Evolutionary conservation across 2,113 vertebrate genomes (phyloP).

Genomic region (Spea bombifrons): DNA sequence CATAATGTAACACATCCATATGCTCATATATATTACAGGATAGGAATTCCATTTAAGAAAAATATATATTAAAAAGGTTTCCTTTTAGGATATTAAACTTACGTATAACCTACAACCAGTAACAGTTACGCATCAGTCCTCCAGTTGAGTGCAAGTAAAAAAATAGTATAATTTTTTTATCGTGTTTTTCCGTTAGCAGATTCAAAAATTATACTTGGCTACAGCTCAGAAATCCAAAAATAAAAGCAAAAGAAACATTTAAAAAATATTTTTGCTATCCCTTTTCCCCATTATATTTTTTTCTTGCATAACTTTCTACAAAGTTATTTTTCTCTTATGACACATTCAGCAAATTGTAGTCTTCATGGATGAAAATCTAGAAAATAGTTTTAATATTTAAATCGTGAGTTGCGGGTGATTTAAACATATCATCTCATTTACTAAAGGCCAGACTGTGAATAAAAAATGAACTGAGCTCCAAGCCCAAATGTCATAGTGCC

Average conservation of each 20-base stretch:
- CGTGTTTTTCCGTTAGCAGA: neutral
- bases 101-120: conserved; percentile 9
- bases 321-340: no score
- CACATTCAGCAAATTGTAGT: no score
- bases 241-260: neutral
- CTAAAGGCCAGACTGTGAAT: no score
- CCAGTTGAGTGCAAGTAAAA: conserved; percentile 5
- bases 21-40: conserved; percentile 22
- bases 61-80: conserved; percentile 28
- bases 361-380: no score
- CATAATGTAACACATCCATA: conserved; percentile 20
- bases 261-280: neutral
- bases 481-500: no score
- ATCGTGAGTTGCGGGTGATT: no score
- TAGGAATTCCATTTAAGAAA: conserved; percentile 19
- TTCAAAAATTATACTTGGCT: conserved; percentile 1
- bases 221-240: neutral
- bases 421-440: no score
- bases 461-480: no score
- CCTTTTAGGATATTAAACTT: conserved; percentile 9
- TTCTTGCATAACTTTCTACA: no score
- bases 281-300: no score
- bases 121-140: conserved; percentile 1
- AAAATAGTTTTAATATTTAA: no score
- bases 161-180: neutral